Evolutionary conservation across 2,888 invertebrate species (phyloP), one percentile per base, ranked within the genome.

Genomic region (Mythimna lalbum): DNA sequence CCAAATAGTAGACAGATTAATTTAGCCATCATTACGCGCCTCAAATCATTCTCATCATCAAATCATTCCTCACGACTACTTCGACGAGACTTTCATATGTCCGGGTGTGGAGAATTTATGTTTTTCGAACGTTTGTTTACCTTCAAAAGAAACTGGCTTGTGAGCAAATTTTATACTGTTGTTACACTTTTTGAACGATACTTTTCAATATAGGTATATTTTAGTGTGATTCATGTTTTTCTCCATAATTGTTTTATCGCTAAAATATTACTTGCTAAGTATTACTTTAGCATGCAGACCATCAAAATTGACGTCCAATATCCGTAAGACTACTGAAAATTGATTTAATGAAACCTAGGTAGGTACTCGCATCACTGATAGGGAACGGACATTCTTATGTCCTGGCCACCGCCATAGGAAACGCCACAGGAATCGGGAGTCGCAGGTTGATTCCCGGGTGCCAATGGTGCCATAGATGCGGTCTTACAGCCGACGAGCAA

Each of bases 1-100:
- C 89, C 87, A 88, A 89, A 88, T 83, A 85, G 88, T 85, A 88
- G 89, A 88, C 85, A 89, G 85, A 87, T 88, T 86, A 88, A 89
- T 89, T 87, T 86, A 87, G 82, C 86, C 83, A 88, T 89, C 87
- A 88, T 84, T 84, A 87, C 74, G 74, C 80, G 77, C 76, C 73
- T 76, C 82, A 66, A 68, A 78, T 77, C 56, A 63, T 61, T 69
- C 77, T 64, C 76, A 72, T 81, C 78, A 80, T 63, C 80, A 71
- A 77, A 83, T 80, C 77, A 78, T 66, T 79, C 74, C 64, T 73
- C 75, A 69, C 75, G 69, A 81, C 73, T 64, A 68, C 59, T 49
- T 59, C 72, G 67, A 60, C n/a, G 43, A 73, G 57, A 83, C 84
- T 83, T 83, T 82, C 84, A 63, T 75, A 80, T 63, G 74, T 75